Base-by-base conservation (phyloP, 2,113 vertebrate genomes). In the Aphyosemion australe region DNA sequence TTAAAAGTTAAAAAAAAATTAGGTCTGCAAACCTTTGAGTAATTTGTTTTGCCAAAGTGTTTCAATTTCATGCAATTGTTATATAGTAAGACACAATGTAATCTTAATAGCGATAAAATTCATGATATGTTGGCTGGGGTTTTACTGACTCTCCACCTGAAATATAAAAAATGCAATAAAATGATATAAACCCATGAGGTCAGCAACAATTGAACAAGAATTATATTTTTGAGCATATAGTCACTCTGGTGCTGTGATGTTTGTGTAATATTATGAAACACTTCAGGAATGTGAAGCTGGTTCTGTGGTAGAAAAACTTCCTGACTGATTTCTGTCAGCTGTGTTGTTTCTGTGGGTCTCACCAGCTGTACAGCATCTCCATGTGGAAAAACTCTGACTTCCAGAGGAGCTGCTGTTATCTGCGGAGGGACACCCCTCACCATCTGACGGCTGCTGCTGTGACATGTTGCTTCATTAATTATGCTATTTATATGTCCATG, bases 281-380 rank as follows among this genome's bases (percentile, higher is more conserved):
- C 41, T 11, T 32, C 31, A 31, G 37, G 5, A 54, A 15, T n/a
- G 41, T 31, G 0, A 7, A n/a, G n/a, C n/a, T 37, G 6, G 9
- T 37, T 5, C 34, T 37, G 34, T 37, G 34, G 34, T 37, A 5
- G 6, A 37, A 37, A n/a, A 37, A 37, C 68, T 45, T 67, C 12
- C 9, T 47, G 62, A 21, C 12, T 67, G 16, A 8, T 20, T 20
- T 21, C 43, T 43, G 19, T 59, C 76, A 64, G 65, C 79, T 65
- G 54, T 79, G 65, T 71, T 72, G 59, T 76, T 66, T 54, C 50
- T 72, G 51, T 80, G 89, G 90, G 87, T 89, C 89, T 88, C 84
- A 58, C 91, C 89, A 90, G 83, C 80, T 93, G 91, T 93, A 93
- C 91, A 93, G 91, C 89, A 90, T 87, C 91, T 93, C 90, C 92